Conservation (phyloP, 37 sponge, comb jelly and placozoan species). For the Crambe crambe region DNA sequence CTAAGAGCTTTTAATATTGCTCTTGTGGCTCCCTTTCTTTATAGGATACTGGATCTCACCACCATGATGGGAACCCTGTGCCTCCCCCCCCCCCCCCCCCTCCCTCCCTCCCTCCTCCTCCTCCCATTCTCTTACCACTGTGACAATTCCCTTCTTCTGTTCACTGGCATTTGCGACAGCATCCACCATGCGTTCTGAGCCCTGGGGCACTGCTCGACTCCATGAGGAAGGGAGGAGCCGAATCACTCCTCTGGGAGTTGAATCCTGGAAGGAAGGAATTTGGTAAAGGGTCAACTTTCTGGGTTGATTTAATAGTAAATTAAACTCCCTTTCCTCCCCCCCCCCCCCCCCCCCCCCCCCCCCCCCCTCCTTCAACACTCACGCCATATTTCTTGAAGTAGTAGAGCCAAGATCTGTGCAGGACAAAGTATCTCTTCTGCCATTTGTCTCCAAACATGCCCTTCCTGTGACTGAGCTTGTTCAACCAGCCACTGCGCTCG, state of each 20-base stretch:
- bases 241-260: conserved; percentile 54
- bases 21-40: too few species aligned
- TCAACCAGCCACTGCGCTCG: conserved; percentile 62
- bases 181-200: conserved; percentile 41
- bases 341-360: background rate
- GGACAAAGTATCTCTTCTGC: conserved; percentile 80
- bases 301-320: background rate
- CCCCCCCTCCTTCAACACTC: background rate
- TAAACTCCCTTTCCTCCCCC: background rate
- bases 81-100: too few species aligned
- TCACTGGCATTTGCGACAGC: conserved; percentile 31
- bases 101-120: too few species aligned
- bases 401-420: conserved; percentile 58
- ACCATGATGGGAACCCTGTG: too few species aligned
- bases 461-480: conserved; percentile 63
- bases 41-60: too few species aligned
- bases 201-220: conserved; percentile 44
- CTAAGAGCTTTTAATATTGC: too few species aligned
- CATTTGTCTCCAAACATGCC: conserved; percentile 77
- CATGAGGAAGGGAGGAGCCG: conserved; percentile 52
- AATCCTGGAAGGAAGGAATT: conserved; percentile 41
- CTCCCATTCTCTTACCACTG: conserved; percentile 68
- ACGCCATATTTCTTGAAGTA: conserved; percentile 86
- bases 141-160: conserved; percentile 22
- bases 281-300: background rate